Conservation (phyloP, 2,797 vertebrate genomes). For the Capromys pilorides region DNA sequence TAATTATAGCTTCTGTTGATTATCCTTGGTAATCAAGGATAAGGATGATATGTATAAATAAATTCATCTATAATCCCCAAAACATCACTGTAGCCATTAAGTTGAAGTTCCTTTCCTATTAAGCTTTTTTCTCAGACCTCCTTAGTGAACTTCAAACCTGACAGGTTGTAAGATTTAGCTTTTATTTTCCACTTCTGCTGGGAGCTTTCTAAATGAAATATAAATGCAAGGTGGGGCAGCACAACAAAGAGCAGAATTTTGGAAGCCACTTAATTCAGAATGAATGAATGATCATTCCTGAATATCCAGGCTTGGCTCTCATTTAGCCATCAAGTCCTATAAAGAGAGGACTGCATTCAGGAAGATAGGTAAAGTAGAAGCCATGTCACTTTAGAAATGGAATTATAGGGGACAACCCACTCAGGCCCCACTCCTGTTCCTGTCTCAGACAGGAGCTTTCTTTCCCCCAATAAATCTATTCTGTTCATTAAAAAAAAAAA, state of each 20-base stretch:
- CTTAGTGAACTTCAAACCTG: constrained; percentile 7
- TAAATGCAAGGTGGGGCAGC: background rate
- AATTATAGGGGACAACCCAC: background rate
- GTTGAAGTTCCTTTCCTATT: constrained; percentile 40
- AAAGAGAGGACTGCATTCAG: background rate
- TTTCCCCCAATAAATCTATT: too few species aligned
- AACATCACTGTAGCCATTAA: constrained; percentile 50
- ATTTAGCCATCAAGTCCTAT: background rate
- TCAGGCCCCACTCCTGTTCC: too few species aligned
- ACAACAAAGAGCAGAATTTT: background rate
- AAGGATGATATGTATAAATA: constrained; percentile 21
- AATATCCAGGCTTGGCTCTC: background rate
- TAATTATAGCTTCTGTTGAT: background rate
- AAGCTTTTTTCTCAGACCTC: background rate
- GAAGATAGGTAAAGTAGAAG: background rate
- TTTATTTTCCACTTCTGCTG: constrained; percentile 21
- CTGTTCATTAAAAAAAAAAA: too few species aligned
- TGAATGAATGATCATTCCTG: background rate
- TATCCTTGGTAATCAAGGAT: background rate
- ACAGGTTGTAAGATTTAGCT: background rate
- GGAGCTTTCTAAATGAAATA: background rate
- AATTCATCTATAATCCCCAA: constrained; percentile 35
- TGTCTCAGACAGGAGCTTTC: too few species aligned
- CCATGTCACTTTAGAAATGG: background rate
- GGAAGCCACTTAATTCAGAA: background rate